Base-by-base conservation (phyloP, 1,140 invertebrate species). In the Philotrypesis tridentata region DNA sequence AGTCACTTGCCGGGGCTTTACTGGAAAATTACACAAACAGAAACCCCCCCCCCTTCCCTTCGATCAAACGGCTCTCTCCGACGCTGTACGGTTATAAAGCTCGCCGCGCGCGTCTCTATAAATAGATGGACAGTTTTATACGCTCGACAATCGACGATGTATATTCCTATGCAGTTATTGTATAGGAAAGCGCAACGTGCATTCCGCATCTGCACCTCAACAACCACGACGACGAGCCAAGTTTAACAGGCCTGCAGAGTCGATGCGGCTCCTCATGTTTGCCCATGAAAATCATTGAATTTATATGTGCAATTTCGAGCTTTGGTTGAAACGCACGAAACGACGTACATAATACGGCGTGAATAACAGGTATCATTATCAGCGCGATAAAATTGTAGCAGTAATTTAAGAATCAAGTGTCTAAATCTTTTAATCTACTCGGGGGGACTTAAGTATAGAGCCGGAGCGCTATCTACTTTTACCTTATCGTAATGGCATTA, bases 1-100 rank as follows among this genome's bases (percentile, higher is more conserved):
- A 87, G 85, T 86, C 83, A 68, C 84, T 87, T 82, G 77, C 80
- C 48, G 60, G n/a, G 23, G 31, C 11, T 33, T n/a, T 5, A 17
- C 21, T 55, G 21, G 48, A 55, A 55, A 55, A 55, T 55, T 55
- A 55, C 21, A 55, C 48, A 55, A 55, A 55, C 48, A 55, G 74
- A 31, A 21, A 31, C n/a, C 63, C 23, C 61, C 31, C 74, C 2
- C 31, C 21, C 74, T 2, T 68, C 65, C 31, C 7, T 14, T 68
- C 25, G 55, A 71, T 67, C 29, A 67, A 55, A 55, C 48, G 21
- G 21, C 17, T 21, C 12, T 43, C 40, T 11, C 12, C 14, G 48
- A 55, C 7, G 17, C 14, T 48, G 43, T 7, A 6, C 6, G 48
- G 21, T 3, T 55, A 55, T 55, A 55, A 17, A 55, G 48, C n/a